A percentile compares a stretch with the other conserved stretches of the same genome.
phyloP scores from a whole-genome alignment of 2,797 vertebrate species.

The Botia kubotai region DNA sequence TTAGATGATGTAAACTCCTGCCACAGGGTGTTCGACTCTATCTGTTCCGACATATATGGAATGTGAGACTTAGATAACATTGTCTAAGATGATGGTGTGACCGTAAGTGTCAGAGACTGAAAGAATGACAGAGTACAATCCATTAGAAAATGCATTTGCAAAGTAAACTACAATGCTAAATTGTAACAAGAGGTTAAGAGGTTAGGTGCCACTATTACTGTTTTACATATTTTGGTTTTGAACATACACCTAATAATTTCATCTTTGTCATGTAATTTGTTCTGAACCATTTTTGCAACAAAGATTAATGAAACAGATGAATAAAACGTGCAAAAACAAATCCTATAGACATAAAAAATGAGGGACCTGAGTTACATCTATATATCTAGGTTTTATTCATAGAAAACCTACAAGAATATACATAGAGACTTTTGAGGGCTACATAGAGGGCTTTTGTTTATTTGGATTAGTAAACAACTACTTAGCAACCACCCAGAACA shows the following conservation, averaged over 20 bases:
- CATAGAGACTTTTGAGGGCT: too few relatives aligned
- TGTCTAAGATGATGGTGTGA: constrained; percentile 45
- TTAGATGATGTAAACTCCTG: constrained; percentile 83
- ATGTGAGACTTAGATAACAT: constrained; percentile 62
- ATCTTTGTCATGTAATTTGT: background rate
- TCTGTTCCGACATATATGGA: constrained; percentile 50
- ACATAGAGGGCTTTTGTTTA: too few relatives aligned
- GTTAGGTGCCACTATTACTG: background rate
- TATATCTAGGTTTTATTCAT: too few relatives aligned
- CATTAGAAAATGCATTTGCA: background rate
- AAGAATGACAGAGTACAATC: background rate
- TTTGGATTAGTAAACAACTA: too few relatives aligned
- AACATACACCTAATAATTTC: background rate
- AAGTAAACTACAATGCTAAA: background rate
- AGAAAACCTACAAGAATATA: too few relatives aligned
- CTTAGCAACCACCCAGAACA: background rate
- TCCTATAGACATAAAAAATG: too few relatives aligned
- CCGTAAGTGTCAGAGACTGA: constrained; percentile 22
- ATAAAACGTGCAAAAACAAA: too few relatives aligned
- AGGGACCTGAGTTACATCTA: too few relatives aligned
- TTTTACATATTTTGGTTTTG: background rate
- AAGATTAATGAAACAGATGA: background rate
- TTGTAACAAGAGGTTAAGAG: background rate
- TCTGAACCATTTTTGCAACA: background rate
- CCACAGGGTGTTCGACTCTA: constrained; percentile 59